These are phyloP conservation scores for Sarcophaga bullata DNA, from an alignment of 1,140 invertebrate species.

Conservation along the genomic window DNA sequence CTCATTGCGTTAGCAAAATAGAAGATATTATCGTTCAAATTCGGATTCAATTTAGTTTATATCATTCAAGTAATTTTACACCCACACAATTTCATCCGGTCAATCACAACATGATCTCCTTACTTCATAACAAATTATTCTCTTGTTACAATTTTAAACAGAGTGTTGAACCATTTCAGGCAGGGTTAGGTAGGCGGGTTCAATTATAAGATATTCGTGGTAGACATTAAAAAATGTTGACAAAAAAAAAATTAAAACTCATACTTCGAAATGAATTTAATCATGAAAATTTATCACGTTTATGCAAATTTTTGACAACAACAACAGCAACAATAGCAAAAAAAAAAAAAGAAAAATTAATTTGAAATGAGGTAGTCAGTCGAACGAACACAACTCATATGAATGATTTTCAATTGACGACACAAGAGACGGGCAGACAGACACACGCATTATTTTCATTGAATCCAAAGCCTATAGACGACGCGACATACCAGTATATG, in stretches of 20 bases:
- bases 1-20: too few relatives aligned
- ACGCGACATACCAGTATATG: background rate
- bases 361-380: conserved; percentile 7
- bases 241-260: background rate
- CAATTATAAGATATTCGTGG: background rate
- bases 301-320: conserved; percentile 23
- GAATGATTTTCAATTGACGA: background rate
- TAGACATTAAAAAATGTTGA: conserved; percentile 9
- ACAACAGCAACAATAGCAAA: too few relatives aligned
- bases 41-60: too few relatives aligned
- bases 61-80: too few relatives aligned
- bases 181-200: too few relatives aligned
- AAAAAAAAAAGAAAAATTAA: conserved; percentile 8
- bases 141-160: too few relatives aligned
- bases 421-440: background rate
- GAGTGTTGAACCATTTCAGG: too few relatives aligned
- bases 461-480: background rate
- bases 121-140: too few relatives aligned
- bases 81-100: too few relatives aligned
- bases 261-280: background rate
- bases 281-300: conserved; percentile 36
- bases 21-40: too few relatives aligned
- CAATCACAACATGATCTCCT: too few relatives aligned
- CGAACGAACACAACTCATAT: background rate
- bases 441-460: background rate